These are phyloP conservation scores for Andricus curvator DNA, from an alignment of 2,888 invertebrate species.

Conservation along the genomic window DNA sequence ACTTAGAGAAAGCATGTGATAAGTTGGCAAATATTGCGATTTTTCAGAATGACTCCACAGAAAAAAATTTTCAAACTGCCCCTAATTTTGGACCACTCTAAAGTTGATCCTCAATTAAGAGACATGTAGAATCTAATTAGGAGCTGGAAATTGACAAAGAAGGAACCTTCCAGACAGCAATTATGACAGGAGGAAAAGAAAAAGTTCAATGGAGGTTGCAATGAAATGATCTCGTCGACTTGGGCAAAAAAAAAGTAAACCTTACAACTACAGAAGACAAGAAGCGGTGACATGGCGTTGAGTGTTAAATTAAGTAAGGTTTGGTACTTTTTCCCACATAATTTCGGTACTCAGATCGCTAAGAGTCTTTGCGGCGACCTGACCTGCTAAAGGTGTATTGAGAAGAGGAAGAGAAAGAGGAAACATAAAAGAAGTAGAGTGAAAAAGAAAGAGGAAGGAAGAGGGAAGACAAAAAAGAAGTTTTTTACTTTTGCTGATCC, in stretches of 20 bases:
- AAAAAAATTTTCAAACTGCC: too few relatives aligned
- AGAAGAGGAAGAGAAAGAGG: constrained; percentile 36
- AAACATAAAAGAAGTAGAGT: neutral
- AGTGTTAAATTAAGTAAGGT: constrained; percentile 29
- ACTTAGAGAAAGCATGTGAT: too few relatives aligned
- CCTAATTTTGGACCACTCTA: too few relatives aligned
- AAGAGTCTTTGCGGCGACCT: constrained; percentile 39
- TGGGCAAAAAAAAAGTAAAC: neutral
- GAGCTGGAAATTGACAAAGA: neutral
- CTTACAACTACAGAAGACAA: neutral
- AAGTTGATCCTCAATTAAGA: neutral
- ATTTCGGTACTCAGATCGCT: constrained; percentile 25
- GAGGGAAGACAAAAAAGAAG: neutral
- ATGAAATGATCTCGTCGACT: constrained; percentile 16
- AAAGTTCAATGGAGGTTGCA: neutral
- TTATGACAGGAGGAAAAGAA: neutral
- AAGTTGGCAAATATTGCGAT: too few relatives aligned
- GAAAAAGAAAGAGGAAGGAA: neutral
- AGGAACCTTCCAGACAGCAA: neutral
- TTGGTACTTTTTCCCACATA: constrained; percentile 21
- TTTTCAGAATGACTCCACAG: too few relatives aligned
- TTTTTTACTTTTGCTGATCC: neutral
- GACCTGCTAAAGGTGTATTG: constrained; percentile 44
- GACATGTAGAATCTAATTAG: neutral
- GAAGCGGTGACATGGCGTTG: constrained; percentile 5